Base-by-base conservation (phyloP, 2,888 invertebrate species). In the Laspeyria flexula region DNA sequence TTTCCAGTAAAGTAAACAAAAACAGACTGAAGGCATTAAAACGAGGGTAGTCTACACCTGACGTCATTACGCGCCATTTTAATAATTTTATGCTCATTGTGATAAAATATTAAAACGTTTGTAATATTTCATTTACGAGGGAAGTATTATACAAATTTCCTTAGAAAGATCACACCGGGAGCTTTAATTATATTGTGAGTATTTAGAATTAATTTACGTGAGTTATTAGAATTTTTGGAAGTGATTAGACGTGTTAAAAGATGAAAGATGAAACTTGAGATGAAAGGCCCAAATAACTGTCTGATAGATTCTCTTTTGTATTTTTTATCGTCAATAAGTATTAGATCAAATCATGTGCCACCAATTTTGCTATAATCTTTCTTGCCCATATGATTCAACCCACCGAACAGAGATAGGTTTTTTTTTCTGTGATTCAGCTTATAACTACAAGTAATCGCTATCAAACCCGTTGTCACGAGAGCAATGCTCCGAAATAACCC, bases 401-500 rank as follows among this genome's bases (percentile, higher is more conserved):
- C n/a, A n/a, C n/a, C n/a, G n/a, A n/a, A n/a, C n/a, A n/a, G n/a
- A n/a, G n/a, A n/a, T n/a, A n/a, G n/a, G n/a, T n/a, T n/a, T n/a
- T n/a, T n/a, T n/a, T n/a, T n/a, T n/a, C n/a, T n/a, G n/a, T 25
- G 25, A 25, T 25, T 25, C 6, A 25, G 7, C 9, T 7, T 25
- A 18, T 18, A 25, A 25, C 7, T 25, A 25, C 7, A 7, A 25
- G 25, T 7, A 6, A 25, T 25, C 1, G 7, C 23, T 18, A 11
- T 23, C n/a, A 38, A 23, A 11, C 21, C 12, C 12, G 11, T 12
- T 12, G 15, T 21, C 10, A 35, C 18, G 9, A 9, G 13, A 13
- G 12, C 10, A 45, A 18, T 12, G 27, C 3, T 10, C 23, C 30
- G 42, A 64, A 60, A 55, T 53, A 54, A 43, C 16, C 27, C 30